phyloP scores from a whole-genome alignment of 2,113 vertebrate genomes.

The Hippocampus barbouri region DNA sequence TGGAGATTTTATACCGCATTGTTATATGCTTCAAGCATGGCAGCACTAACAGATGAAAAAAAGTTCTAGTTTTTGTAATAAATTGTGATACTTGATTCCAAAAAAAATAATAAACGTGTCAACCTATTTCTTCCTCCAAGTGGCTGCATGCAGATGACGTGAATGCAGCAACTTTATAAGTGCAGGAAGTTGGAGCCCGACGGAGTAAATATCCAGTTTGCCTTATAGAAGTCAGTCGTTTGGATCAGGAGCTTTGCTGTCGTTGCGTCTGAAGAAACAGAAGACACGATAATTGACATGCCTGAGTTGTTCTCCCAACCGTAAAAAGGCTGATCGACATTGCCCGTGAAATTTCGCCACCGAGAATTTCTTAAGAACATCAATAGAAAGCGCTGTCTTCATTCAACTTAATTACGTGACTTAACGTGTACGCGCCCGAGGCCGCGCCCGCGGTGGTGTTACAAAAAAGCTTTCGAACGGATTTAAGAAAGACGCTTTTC shows the following conservation, averaged over 20 bases:
- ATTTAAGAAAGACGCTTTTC: neutral
- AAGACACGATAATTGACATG: too few relatives aligned
- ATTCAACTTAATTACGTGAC: too few relatives aligned
- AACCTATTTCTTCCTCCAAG: conserved; percentile 24
- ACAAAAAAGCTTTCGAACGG: neutral
- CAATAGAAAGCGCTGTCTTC: too few relatives aligned
- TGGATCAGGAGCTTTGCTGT: neutral
- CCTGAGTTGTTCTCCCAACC: too few relatives aligned
- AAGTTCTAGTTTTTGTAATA: conserved; percentile 79
- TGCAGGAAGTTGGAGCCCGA: neutral
- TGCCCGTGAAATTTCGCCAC: neutral
- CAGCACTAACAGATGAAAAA: conserved; percentile 70
- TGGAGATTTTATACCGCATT: conserved; percentile 77
- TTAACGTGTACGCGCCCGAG: too few relatives aligned
- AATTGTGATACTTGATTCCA: conserved; percentile 76
- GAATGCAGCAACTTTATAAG: conserved; percentile 10
- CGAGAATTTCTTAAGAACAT: neutral
- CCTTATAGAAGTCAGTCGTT: neutral
- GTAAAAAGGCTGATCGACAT: too few relatives aligned
- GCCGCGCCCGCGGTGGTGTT: too few relatives aligned
- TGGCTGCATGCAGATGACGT: neutral
- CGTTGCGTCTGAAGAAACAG: neutral
- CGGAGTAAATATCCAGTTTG: neutral
- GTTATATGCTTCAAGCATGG: conserved; percentile 79
- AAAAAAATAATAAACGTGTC: conserved; percentile 22